Base-by-base conservation (phyloP, 2,888 invertebrate species). In the Lamellibrachia satsuma region DNA sequence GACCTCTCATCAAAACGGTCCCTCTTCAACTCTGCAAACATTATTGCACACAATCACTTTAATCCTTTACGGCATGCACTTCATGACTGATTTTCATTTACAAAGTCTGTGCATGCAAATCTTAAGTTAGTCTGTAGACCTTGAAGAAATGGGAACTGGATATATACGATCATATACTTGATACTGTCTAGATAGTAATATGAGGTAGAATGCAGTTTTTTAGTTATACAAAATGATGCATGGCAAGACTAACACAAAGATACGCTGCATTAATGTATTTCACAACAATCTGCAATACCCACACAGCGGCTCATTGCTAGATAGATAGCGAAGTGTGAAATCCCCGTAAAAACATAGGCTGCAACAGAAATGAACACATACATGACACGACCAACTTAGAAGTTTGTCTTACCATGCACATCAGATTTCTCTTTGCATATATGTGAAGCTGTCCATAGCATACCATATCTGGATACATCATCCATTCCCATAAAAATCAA, bases 11-110 rank as follows among this genome's bases (percentile, higher is more conserved):
- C 75, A 6, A 22, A 75, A 75, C n/a, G 75, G n/a, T 75, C 75
- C 75, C 75, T 75, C 75, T 75, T 75, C 75, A 75, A 75, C 75
- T 75, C 75, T 75, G 75, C 75, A 75, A 75, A 75, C 75, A 75
- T 75, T 22, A 75, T 15, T 75, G 15, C 75, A 75, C 22, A 15
- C 15, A 15, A n/a, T 75, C n/a, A 75, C 15, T 75, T 75, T 75
- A 75, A 75, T 75, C 75, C 15, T 75, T 75, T 22, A 22, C 1
- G 22, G 75, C 75, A 75, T 75, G 75, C 75, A 75, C 75, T 75
- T 22, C 75, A 75, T 11, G 75, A 75, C 22, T 3, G n/a, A 75
- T 22, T 75, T 15, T 22, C 75, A 75, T 75, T 22, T 39, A 39
- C 22, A 6, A 22, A 22, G 75, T 22, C 6, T 22, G 15, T 75